phyloP scores from a whole-genome alignment of 2,888 invertebrate species.

The Tachina lurida region DNA sequence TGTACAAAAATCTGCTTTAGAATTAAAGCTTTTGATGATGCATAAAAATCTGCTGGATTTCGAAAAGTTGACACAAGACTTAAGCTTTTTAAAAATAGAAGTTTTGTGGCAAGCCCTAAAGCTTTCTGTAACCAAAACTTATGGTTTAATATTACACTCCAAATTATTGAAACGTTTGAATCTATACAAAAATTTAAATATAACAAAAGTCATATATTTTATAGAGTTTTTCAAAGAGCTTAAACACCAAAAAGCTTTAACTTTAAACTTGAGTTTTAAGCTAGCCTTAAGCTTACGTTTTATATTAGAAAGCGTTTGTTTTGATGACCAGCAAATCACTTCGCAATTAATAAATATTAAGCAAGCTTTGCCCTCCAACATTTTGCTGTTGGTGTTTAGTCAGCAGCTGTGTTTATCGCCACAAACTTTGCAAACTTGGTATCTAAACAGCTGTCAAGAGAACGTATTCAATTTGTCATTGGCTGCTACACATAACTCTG shows the following conservation, averaged over 20 bases:
- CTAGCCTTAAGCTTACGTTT: slow-evolving; percentile 73
- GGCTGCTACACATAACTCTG: slow-evolving; percentile 13
- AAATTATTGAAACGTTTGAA: slow-evolving; percentile 55
- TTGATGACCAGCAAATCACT: background rate
- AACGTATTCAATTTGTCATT: slow-evolving; percentile 18
- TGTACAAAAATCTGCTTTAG: slow-evolving; percentile 34
- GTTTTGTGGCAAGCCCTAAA: background rate
- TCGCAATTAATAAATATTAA: slow-evolving; percentile 75
- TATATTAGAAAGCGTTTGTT: slow-evolving; percentile 25
- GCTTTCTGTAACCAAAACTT: slow-evolving; percentile 33
- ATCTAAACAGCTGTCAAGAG: slow-evolving; percentile 25
- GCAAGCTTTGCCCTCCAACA: slow-evolving; percentile 72
- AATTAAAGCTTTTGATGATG: slow-evolving; percentile 32
- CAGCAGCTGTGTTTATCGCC: slow-evolving; percentile 69
- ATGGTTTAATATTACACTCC: slow-evolving; percentile 48
- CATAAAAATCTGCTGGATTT: slow-evolving; percentile 10
- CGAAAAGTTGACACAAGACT: slow-evolving; percentile 26
- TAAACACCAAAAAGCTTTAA: slow-evolving; percentile 50
- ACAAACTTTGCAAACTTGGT: background rate
- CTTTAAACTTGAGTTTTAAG: slow-evolving; percentile 61
- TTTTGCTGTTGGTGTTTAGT: slow-evolving; percentile 70
- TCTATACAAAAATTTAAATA: slow-evolving; percentile 56
- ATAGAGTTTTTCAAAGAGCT: slow-evolving; percentile 74
- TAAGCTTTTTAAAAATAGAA: slow-evolving; percentile 17
- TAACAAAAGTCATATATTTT: slow-evolving; percentile 72